These are phyloP conservation scores for Nymphicus hollandicus DNA, from an alignment of 2,113 vertebrate species.

Conservation along the genomic window DNA sequence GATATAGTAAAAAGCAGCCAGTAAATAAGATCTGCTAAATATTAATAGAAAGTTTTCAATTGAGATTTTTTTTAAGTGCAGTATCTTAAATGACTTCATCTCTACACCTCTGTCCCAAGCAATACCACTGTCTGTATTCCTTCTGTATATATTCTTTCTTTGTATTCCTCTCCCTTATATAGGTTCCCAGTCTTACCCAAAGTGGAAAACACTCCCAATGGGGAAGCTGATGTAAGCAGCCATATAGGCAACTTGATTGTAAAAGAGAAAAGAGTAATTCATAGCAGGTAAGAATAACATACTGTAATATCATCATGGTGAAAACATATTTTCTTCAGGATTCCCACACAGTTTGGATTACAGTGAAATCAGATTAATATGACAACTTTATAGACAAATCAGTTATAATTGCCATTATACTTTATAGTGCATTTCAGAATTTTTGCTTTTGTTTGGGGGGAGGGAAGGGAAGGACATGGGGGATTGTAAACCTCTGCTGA, in stretches of 20 bases:
- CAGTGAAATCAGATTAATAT: background rate
- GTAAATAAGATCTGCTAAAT: background rate
- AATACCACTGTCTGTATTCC: background rate
- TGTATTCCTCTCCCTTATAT: background rate
- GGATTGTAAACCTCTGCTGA: background rate
- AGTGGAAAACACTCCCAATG: background rate
- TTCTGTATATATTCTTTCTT: background rate
- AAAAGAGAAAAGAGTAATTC: background rate
- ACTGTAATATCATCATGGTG: background rate
- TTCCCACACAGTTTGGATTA: background rate
- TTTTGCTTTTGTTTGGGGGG: background rate
- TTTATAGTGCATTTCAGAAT: background rate
- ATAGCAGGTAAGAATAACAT: background rate
- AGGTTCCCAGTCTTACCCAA: background rate
- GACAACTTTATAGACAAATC: background rate
- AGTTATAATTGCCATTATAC: background rate
- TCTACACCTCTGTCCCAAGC: background rate
- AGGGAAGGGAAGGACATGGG: background rate
- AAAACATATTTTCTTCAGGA: background rate
- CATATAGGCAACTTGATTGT: background rate
- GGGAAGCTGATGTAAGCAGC: background rate
- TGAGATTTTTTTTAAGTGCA: accelerated
- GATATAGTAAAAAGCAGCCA: background rate
- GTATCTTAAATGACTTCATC: background rate
- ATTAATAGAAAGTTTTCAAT: background rate